These are phyloP conservation scores for Suillia variegata DNA, from an alignment of 2,888 invertebrate genomes.

Conservation along the genomic window DNA sequence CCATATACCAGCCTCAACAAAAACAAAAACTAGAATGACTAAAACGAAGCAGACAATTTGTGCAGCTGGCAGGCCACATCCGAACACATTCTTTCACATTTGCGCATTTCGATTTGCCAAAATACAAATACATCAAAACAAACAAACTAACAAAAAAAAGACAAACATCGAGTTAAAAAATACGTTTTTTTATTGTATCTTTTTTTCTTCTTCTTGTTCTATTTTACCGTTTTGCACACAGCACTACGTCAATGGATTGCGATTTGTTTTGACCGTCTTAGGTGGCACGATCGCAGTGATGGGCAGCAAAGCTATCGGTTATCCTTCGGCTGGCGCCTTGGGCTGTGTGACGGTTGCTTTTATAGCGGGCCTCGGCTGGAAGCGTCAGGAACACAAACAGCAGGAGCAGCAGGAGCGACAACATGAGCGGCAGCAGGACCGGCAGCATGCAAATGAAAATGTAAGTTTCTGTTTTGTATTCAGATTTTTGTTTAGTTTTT, in stretches of 20 bases:
- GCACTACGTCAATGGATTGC: conserved; percentile 61
- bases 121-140: background rate
- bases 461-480: conserved; percentile 43
- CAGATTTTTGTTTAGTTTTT: background rate
- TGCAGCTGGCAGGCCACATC: background rate
- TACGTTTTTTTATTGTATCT: too few species aligned
- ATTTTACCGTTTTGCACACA: too few species aligned
- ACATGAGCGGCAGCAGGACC: conserved; percentile 37
- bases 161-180: too few species aligned
- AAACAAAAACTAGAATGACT: background rate
- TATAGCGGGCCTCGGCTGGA: conserved; percentile 65
- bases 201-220: too few species aligned
- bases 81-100: background rate
- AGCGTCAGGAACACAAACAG: conserved; percentile 50
- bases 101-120: background rate
- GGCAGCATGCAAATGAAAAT: conserved; percentile 45
- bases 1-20: too few species aligned
- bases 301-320: conserved; percentile 67
- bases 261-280: conserved; percentile 66
- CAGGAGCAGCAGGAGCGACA: conserved; percentile 41
- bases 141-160: background rate
- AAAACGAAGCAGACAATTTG: too few species aligned
- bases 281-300: conserved; percentile 70
- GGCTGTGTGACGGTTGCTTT: conserved; percentile 66
- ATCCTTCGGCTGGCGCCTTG: conserved; percentile 69